Evolutionary conservation across 30 jellyfish, hydroid and myxozoan species (phyloP), one percentile per base, ranked within the genome.

Genomic region (Hydractinia symbiolongicarpus): DNA sequence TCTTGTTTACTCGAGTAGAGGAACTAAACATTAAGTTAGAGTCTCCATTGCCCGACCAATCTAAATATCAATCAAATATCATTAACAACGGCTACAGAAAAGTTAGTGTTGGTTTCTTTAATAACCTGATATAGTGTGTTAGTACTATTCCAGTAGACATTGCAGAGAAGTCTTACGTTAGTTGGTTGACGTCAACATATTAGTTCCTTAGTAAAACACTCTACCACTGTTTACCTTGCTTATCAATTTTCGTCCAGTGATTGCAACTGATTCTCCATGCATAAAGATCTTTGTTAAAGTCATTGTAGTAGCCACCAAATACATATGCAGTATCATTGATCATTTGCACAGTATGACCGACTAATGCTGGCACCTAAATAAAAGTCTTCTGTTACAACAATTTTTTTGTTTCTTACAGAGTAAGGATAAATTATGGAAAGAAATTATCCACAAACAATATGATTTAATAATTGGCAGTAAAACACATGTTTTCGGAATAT

Each of bases 221-320:
- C 2, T 30, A 30, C 1, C 44, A 30, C 44, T 30, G 44, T 30
- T 17, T 82, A 91, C 98, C 94, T 77, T 64, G 56, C 49, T 55
- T 7, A 8, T 79, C 15, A 14, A 82, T 14, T 50, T 16, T 72
- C 15, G 66, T 76, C 98, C 98, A 93, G 10, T 53, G 88, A 61
- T 86, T 81, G 61, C 98, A 93, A 4, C 56, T 54, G 16, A 52
- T 66, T 14, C 82, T 84, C 98, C 96, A 93, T 8, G 76, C 73
- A 54, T 76, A 64, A 4, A 93, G 50, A 54, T 93, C 81, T 10
- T 81, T 55, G 71, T 88, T 93, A 53, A 83, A 93, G 14, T 30
- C 76, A 77, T 84, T 88, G 4, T 87, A 73, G 84, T 93, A 93
- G 76, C 98, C 98, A 4, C 95, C 94, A 40, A 86, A 51, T 6